Percentiles rank a stretch among this genome's conserved stretches.
Conservation (phyloP, 2,797 vertebrate genomes). For the Vespertilio murinus region DNA sequence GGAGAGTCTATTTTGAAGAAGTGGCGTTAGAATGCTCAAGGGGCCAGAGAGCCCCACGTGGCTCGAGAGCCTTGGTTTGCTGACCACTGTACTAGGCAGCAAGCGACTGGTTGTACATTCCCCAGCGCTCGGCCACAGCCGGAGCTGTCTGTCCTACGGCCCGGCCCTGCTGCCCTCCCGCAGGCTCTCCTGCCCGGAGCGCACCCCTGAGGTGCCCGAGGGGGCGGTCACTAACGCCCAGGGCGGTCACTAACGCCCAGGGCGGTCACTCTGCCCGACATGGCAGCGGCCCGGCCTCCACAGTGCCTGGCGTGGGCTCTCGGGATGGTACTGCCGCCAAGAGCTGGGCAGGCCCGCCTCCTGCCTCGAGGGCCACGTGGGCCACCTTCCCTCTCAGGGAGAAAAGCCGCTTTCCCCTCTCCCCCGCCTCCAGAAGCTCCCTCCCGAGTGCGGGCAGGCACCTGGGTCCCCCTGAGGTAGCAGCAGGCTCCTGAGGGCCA, state of each 20-base stretch:
- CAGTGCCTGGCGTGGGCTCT: background rate
- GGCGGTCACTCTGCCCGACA: background rate
- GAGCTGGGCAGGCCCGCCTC: background rate
- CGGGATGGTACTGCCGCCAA: fast-evolving
- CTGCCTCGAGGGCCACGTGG: fast-evolving
- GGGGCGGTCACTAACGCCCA: background rate
- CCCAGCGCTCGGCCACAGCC: fast-evolving
- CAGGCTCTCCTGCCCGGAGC: background rate
- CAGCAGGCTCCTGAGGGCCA: background rate
- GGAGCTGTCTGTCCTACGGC: background rate
- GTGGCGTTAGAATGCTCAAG: too few species aligned
- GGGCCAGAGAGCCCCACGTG: too few species aligned
- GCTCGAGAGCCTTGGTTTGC: too few species aligned
- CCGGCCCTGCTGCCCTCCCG: background rate
- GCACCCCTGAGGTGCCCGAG: too few species aligned
- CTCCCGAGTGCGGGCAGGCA: background rate
- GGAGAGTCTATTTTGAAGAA: too few species aligned
- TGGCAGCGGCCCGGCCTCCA: fast-evolving
- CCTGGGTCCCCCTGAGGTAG: background rate
- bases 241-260: background rate
- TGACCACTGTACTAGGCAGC: background rate
- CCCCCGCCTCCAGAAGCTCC: background rate
- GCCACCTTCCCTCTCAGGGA: background rate
- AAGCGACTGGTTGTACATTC: fast-evolving
- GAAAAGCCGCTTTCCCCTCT: background rate